Percentiles rank a stretch among this genome's conserved stretches.
These are phyloP conservation scores for Eulacestoma nigropectus DNA, from an alignment of 2,113 vertebrate genomes.

Conservation along the genomic window DNA sequence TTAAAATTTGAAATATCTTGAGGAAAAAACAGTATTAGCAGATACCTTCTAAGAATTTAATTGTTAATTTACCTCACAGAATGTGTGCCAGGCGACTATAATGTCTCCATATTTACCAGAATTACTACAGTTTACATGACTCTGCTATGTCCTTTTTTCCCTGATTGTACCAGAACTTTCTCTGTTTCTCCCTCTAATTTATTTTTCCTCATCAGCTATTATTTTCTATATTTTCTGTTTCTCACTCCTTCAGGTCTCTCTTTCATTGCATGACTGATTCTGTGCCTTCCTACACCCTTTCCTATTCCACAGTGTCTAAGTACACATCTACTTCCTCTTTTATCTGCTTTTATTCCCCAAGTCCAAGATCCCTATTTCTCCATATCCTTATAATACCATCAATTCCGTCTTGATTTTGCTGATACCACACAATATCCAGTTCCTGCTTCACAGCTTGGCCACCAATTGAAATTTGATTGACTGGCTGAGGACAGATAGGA, in stretches of 20 bases:
- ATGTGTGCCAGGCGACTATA: not conserved
- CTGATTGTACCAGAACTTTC: not conserved
- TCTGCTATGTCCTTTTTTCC: not conserved
- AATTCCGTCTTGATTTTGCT: not conserved
- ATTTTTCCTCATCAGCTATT: not conserved
- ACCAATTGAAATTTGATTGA: conserved; percentile 16
- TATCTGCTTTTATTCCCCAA: not conserved
- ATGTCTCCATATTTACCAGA: not conserved
- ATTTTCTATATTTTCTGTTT: not conserved
- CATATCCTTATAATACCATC: not conserved
- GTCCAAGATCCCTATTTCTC: not conserved
- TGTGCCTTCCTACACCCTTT: not conserved
- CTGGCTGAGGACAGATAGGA: not conserved
- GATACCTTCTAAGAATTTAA: not conserved
- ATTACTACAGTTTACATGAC: not conserved
- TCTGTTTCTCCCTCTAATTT: not conserved
- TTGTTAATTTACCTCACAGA: not conserved
- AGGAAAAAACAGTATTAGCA: not conserved
- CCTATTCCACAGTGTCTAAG: not conserved
- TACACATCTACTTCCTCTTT: not conserved
- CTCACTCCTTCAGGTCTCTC: not conserved
- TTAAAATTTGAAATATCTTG: not conserved
- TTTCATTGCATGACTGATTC: not conserved
- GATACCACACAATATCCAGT: not conserved
- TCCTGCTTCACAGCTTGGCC: not conserved